Evolutionary conservation across 2,888 invertebrate species (phyloP).

Genomic region (Ellobium chinense): DNA sequence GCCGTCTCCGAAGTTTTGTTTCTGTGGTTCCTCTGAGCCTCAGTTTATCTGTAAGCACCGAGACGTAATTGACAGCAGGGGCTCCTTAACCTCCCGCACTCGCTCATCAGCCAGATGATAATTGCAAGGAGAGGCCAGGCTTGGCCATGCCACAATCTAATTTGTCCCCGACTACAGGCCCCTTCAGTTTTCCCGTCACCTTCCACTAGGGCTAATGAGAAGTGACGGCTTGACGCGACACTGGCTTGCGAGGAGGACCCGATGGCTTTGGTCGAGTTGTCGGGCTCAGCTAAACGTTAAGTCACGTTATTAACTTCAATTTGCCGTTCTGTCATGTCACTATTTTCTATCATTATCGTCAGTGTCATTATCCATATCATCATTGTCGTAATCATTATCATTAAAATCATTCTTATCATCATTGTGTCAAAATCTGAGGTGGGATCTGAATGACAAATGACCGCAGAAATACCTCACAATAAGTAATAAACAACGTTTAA

Average conservation of each 20-base stretch:
- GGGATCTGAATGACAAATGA: too few species aligned
- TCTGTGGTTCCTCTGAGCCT: background rate
- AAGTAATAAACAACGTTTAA: too few species aligned
- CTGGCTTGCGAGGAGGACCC: background rate
- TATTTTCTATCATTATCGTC: too few species aligned
- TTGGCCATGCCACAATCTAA: conserved; percentile 8
- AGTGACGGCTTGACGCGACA: conserved; percentile 18
- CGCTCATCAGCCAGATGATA: background rate
- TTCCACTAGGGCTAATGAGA: background rate
- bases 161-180: background rate
- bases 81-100: background rate
- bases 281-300: too few species aligned
- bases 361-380: too few species aligned
- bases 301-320: too few species aligned
- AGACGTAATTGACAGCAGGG: conserved; percentile 5
- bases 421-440: too few species aligned
- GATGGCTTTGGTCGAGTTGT: background rate
- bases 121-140: conserved; percentile 5
- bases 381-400: background rate
- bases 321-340: too few species aligned
- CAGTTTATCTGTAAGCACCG: background rate
- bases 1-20: background rate
- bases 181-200: conserved; percentile 15
- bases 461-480: too few species aligned
- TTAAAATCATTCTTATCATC: background rate